These are phyloP conservation scores for Macroramphosus scolopax DNA, from an alignment of 2,797 vertebrate genomes.

Conservation along the genomic window DNA sequence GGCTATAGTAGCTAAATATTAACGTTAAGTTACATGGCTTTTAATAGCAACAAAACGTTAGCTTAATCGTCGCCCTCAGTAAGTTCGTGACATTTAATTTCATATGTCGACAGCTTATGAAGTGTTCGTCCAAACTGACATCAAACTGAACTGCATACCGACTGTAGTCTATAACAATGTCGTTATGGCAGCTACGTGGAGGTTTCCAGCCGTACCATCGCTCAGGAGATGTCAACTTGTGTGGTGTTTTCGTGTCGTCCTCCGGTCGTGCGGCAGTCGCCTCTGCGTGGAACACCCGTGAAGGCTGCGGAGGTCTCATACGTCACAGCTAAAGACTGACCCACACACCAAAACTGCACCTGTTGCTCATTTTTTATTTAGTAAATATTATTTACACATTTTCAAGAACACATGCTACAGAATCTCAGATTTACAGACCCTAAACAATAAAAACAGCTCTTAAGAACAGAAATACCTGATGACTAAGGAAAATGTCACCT, in stretches of 20 bases:
- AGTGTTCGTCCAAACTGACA: background rate
- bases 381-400: slow-evolving; percentile 79
- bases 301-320: slow-evolving; percentile 28
- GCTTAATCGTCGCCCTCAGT: background rate
- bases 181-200: too few relatives aligned
- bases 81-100: background rate
- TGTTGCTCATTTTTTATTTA: slow-evolving; percentile 75
- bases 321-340: slow-evolving; percentile 4
- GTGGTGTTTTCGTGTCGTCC: background rate
- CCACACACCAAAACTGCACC: background rate
- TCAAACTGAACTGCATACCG: background rate
- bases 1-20: too few relatives aligned
- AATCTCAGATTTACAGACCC: slow-evolving; percentile 68
- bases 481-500: slow-evolving; percentile 65
- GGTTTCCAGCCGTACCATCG: slow-evolving; percentile 36
- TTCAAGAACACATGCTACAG: slow-evolving; percentile 81
- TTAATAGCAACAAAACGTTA: background rate
- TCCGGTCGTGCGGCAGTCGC: background rate
- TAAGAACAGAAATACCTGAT: slow-evolving; percentile 59
- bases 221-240: background rate
- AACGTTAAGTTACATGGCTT: too few relatives aligned
- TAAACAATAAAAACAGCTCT: slow-evolving; percentile 73
- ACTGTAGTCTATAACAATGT: background rate
- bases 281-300: slow-evolving; percentile 17
- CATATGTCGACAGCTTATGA: background rate